phyloP scores from a whole-genome alignment of 23 tunicate species.

The Diplosoma virens region DNA sequence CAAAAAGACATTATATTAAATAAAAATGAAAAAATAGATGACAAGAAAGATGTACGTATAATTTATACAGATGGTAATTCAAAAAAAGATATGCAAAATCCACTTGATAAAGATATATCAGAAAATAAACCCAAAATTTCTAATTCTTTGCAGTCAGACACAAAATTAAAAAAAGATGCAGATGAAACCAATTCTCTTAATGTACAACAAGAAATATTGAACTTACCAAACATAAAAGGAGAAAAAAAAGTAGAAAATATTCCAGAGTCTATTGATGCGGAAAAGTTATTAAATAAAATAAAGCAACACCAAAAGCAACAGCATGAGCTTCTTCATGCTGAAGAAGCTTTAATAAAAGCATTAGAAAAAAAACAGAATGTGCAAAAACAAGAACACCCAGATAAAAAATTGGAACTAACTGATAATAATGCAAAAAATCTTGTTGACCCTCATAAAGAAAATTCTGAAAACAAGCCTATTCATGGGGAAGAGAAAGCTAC shows the following conservation, averaged over 20 bases:
- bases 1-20: too few species aligned
- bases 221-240: too few species aligned
- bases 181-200: too few species aligned
- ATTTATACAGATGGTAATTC: too few species aligned
- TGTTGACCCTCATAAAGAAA: not conserved
- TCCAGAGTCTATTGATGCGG: constrained; percentile 14
- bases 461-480: not conserved
- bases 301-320: constrained; percentile 62
- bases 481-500: not conserved
- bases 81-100: not conserved
- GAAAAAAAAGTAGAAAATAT: not conserved
- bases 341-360: constrained; percentile 46
- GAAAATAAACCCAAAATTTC: too few species aligned
- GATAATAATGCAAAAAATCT: not conserved
- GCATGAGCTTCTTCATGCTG: constrained; percentile 46
- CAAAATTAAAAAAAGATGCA: too few species aligned
- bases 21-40: too few species aligned
- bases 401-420: not conserved
- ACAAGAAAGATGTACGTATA: too few species aligned
- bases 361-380: constrained; percentile 52
- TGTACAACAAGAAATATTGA: too few species aligned
- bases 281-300: constrained; percentile 47
- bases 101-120: not conserved
- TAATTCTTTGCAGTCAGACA: too few species aligned
- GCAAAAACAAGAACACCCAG: not conserved